Evolutionary conservation across 30 jellyfish, hydroid and myxozoan genomes (phyloP), one percentile per base, ranked within the genome.

Genomic region (Chrysaora quinquecirrha): DNA sequence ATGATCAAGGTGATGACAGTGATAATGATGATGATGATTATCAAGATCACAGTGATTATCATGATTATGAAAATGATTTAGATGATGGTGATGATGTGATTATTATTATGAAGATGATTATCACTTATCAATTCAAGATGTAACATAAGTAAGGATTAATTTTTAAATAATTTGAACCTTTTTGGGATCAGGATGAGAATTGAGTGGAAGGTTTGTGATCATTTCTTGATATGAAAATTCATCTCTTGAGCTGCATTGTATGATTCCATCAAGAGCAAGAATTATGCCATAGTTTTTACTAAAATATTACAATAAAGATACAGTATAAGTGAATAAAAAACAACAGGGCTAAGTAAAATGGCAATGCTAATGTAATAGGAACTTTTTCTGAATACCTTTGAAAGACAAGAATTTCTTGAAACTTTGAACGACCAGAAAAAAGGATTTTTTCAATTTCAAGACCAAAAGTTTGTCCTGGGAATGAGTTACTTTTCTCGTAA

Each of bases 211-310:
- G 74, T 25, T 54, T 30, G 96, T 70, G 27, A 95, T 64, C 99
- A 95, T 95, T 76, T 95, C 99, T 74, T 95, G 99, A 47, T 95
- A 95, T 0, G 95, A 76, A 27, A 62, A 90, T 75, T 95, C 99
- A 82, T 95, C 99, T 28, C 89, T 38, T 61, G 89, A 87, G 29
- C 96, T 85, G 30, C 89, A 75, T 72, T 95, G 99, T 12, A 95
- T 76, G 29, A 90, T 83, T n/a, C 99, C 99, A 87, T 95, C 99
- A 54, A 56, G 46, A 21, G 48, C 49, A 18, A 60, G 89, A 70
- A 30, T 71, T 52, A 20, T 52, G 68, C 68, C 68, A 64, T 14
- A 32, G 49, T 24, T 29, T 64, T 27, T 64, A 20, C 76, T 94
- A 60, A 24, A 61, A 70, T 30, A 23, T 20, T 18, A 84, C 4